A percentile compares a stretch with the other conserved stretches of the same genome.
These are phyloP conservation scores for Piprites chloris DNA, from an alignment of 2,113 vertebrate genomes.

Conservation along the genomic window DNA sequence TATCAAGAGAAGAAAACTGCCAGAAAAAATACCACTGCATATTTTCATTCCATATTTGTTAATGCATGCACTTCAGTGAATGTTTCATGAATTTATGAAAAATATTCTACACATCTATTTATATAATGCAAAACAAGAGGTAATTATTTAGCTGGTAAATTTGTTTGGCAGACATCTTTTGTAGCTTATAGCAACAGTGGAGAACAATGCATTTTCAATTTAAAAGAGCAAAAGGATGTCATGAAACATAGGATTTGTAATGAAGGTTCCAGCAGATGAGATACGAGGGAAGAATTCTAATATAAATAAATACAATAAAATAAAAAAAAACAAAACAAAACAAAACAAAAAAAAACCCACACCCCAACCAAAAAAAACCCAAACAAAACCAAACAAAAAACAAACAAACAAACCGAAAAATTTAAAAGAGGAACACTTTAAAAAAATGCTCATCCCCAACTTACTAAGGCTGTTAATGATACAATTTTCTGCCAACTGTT, in stretches of 20 bases:
- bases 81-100: neutral
- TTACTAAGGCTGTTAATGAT: neutral
- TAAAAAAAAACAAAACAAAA: too few species aligned
- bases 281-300: neutral
- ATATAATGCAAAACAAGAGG: neutral
- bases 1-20: neutral
- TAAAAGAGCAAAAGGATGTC: neutral
- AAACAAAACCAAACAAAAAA: too few species aligned
- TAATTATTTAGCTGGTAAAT: neutral
- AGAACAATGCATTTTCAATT: neutral
- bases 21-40: neutral
- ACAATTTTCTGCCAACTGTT: neutral
- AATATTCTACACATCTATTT: neutral
- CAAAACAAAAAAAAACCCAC: too few species aligned
- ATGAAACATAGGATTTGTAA: neutral
- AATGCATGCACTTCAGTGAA: neutral
- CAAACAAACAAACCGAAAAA: too few species aligned
- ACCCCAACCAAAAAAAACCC: too few species aligned
- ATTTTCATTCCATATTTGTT: neutral
- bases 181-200: neutral
- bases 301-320: neutral
- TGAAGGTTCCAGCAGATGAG: neutral
- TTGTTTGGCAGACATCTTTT: neutral
- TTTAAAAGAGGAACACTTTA: neutral
- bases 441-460: neutral